These are phyloP conservation scores for Andricus grossulariae DNA, from an alignment of 1,140 invertebrate species.

Conservation along the genomic window DNA sequence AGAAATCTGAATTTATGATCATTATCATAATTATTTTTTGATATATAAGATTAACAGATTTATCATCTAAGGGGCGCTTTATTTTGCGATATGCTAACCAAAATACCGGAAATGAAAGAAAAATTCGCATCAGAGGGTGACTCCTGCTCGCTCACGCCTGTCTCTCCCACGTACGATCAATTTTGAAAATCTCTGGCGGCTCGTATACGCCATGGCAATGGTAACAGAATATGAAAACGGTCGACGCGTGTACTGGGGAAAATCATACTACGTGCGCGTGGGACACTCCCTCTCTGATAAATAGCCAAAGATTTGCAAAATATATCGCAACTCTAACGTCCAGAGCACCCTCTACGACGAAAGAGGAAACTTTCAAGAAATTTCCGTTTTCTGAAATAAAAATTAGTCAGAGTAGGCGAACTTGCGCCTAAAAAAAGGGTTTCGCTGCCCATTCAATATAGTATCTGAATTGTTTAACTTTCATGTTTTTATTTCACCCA, in stretches of 20 bases:
- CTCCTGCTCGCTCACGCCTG: slow-evolving; percentile 4
- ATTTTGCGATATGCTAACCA: background rate
- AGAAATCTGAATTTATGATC: too few relatives aligned
- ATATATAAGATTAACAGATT: too few relatives aligned
- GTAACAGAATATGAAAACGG: slow-evolving; percentile 64
- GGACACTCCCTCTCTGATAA: slow-evolving; percentile 54
- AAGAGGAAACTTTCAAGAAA: too few relatives aligned
- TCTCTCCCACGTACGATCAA: slow-evolving; percentile 51
- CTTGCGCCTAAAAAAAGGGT: too few relatives aligned
- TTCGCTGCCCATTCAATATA: too few relatives aligned
- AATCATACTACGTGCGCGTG: slow-evolving; percentile 50
- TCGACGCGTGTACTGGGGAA: slow-evolving; percentile 43
- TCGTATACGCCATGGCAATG: slow-evolving; percentile 55
- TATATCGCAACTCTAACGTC: slow-evolving; percentile 50
- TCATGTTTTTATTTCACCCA: too few relatives aligned
- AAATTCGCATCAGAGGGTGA: background rate
- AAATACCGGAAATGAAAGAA: slow-evolving; percentile 7
- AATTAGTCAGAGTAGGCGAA: too few relatives aligned
- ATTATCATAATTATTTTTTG: too few relatives aligned
- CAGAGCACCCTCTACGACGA: slow-evolving; percentile 37
- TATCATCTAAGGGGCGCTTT: background rate
- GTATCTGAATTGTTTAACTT: too few relatives aligned
- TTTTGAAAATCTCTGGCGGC: slow-evolving; percentile 61
- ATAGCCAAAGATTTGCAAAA: slow-evolving; percentile 65
- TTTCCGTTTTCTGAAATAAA: too few relatives aligned